A percentile compares a stretch with the other conserved stretches of the same genome.
Conservation (phyloP, 2,113 vertebrate species). For the Neotoma lepida region DNA sequence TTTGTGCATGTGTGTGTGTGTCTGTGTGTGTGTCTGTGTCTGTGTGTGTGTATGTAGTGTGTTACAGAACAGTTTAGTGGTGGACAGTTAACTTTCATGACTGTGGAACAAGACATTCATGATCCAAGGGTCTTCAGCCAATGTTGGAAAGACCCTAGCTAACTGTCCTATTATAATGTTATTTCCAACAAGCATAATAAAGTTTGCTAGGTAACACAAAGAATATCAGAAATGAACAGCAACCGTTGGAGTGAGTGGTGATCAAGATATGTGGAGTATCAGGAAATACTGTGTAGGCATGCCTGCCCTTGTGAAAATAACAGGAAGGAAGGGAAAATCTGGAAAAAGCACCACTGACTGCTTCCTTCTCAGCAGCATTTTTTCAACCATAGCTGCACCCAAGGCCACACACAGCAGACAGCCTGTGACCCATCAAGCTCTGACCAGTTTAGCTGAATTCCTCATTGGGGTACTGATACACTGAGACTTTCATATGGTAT, state of each 20-base stretch:
- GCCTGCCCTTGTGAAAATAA: not conserved
- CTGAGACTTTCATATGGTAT: not conserved
- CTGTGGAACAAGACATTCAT: not conserved
- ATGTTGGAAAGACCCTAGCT: not conserved
- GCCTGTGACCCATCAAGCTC: not conserved
- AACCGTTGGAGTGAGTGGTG: not conserved
- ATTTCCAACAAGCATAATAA: not conserved
- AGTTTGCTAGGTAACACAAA: not conserved
- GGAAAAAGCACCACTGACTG: not conserved
- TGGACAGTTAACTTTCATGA: constrained; percentile 19
- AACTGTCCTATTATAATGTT: not conserved
- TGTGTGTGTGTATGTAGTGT: not conserved
- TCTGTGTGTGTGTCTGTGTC: not conserved
- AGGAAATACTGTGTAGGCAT: not conserved
- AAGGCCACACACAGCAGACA: not conserved
- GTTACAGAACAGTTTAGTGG: not conserved
- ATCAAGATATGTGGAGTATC: not conserved
- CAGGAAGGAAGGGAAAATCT: not conserved
- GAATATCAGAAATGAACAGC: not conserved
- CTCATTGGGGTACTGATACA: not conserved
- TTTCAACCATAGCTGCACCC: not conserved
- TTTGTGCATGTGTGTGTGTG: not conserved
- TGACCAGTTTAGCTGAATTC: not conserved
- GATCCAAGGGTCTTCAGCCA: not conserved
- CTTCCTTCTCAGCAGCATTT: not conserved